Percentiles rank a stretch among this genome's conserved stretches.
These are phyloP conservation scores for Brassicogethes aeneus DNA, from an alignment of 2,888 invertebrate genomes.

Conservation along the genomic window DNA sequence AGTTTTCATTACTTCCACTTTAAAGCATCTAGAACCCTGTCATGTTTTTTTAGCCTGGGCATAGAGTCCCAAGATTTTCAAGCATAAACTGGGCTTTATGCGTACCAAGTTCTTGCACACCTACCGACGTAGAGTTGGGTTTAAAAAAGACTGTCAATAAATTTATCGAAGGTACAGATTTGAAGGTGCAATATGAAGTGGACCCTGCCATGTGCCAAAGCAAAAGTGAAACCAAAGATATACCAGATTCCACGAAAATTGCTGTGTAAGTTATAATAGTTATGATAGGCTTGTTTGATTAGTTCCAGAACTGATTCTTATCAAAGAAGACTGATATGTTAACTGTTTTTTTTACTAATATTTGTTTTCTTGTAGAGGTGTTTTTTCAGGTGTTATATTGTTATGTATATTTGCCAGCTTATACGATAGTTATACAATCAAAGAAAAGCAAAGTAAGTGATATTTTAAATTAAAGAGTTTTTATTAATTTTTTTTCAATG, in stretches of 20 bases:
- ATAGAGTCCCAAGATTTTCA: conserved; percentile 58
- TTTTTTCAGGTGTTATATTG: conserved; percentile 27
- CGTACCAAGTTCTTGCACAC: conserved; percentile 52
- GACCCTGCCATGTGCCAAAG: conserved; percentile 55
- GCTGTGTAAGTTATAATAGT: too few species aligned
- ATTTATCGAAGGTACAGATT: conserved; percentile 46
- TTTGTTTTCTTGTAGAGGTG: conserved; percentile 25
- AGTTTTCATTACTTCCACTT: conserved; percentile 33
- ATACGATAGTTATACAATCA: conserved; percentile 25
- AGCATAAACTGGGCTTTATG: conserved; percentile 61
- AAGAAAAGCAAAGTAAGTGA: conserved; percentile 26
- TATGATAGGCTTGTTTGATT: too few species aligned
- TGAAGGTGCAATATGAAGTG: conserved; percentile 49
- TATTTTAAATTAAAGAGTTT: neutral
- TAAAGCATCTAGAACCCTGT: neutral
- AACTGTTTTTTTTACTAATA: too few species aligned
- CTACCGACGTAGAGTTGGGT: conserved; percentile 50
- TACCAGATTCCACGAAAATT: conserved; percentile 26
- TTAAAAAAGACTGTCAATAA: conserved; percentile 43
- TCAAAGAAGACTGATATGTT: too few species aligned
- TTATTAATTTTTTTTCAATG: neutral
- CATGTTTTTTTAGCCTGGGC: conserved; percentile 50
- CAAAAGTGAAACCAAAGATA: conserved; percentile 3
- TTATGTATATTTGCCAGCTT: conserved; percentile 28
- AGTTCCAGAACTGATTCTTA: too few species aligned